These are phyloP conservation scores for Dipodomys stephensi DNA, from an alignment of 2,113 vertebrate genomes.

Conservation along the genomic window DNA sequence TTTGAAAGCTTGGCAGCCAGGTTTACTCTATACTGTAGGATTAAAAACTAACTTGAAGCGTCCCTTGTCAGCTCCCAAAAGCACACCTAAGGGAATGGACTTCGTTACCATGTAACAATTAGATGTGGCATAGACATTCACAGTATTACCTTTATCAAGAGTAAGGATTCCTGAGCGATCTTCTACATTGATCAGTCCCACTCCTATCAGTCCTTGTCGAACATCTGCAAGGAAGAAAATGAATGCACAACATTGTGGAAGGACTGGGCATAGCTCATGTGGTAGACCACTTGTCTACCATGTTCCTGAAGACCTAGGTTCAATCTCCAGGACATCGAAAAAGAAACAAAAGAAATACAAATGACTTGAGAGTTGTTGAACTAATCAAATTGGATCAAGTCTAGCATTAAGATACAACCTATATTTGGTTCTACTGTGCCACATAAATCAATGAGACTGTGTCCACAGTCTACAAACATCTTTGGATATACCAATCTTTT, in stretches of 20 bases:
- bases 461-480: background rate
- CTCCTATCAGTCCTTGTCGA: conserved; percentile 95
- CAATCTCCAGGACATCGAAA: background rate
- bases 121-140: rapidly evolving
- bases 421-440: background rate
- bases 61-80: background rate
- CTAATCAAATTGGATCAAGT: conserved; percentile 17
- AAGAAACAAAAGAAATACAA: background rate
- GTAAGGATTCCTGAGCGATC: conserved; percentile 94
- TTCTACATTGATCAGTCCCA: conserved; percentile 97
- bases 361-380: background rate
- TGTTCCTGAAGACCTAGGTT: background rate
- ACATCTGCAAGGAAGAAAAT: conserved; percentile 89
- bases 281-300: background rate
- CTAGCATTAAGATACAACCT: background rate
- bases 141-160: conserved; percentile 94
- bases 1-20: background rate
- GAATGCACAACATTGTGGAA: background rate
- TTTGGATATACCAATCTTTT: background rate
- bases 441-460: background rate
- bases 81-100: background rate
- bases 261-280: too few relatives aligned
- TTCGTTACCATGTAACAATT: background rate
- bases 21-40: too few relatives aligned
- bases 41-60: background rate